phyloP scores from a whole-genome alignment of 2,888 invertebrate species.

The Noctua janthina region DNA sequence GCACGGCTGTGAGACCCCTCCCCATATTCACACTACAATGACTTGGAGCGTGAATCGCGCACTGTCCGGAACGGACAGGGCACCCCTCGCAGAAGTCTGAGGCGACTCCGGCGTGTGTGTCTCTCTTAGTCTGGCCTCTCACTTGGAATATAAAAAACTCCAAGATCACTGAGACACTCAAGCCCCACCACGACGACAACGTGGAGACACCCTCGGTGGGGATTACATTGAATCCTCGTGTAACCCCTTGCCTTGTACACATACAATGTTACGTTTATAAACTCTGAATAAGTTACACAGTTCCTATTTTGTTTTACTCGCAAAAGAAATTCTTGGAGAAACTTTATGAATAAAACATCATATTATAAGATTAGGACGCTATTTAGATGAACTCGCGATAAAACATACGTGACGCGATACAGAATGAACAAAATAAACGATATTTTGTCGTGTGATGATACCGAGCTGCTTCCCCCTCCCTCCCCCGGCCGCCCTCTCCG shows the following conservation, averaged over 20 bases:
- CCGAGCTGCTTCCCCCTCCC: not conserved
- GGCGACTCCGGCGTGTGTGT: too few relatives aligned
- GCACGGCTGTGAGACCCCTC: too few relatives aligned
- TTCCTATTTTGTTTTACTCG: constrained; percentile 8
- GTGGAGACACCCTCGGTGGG: too few relatives aligned
- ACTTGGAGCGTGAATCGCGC: too few relatives aligned
- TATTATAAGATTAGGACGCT: constrained; percentile 33
- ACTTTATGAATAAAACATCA: constrained; percentile 55
- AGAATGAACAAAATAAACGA: constrained; percentile 32
- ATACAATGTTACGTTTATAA: not conserved
- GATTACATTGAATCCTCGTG: not conserved
- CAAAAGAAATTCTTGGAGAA: constrained; percentile 17
- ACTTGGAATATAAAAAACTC: too few relatives aligned
- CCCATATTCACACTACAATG: too few relatives aligned
- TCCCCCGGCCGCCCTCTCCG: not conserved
- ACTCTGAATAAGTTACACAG: not conserved
- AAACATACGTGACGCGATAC: constrained; percentile 43
- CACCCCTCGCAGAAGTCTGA: too few relatives aligned
- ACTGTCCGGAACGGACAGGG: too few relatives aligned
- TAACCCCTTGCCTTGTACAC: not conserved
- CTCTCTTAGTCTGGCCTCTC: too few relatives aligned
- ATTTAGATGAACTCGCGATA: constrained; percentile 39
- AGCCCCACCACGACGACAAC: too few relatives aligned
- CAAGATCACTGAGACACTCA: too few relatives aligned
- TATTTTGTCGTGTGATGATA: constrained; percentile 25